phyloP scores from a whole-genome alignment of 2,888 invertebrate genomes.

The Polyommatus iphigenia region DNA sequence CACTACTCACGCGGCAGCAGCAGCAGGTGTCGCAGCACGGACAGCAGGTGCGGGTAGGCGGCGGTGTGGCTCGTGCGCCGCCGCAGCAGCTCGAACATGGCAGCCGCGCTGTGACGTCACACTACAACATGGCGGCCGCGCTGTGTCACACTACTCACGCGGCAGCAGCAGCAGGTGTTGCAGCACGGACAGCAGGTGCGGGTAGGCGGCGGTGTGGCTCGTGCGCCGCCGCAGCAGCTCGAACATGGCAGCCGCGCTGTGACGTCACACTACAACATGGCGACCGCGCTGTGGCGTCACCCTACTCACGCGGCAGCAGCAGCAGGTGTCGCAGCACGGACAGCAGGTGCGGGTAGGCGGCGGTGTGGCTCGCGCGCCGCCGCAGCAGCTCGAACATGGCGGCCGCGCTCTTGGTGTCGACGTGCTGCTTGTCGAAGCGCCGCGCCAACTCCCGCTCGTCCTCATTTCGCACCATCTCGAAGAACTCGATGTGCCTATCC shows the following conservation, averaged over 20 bases:
- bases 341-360: constrained; percentile 95
- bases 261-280: neutral
- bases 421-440: constrained; percentile 93
- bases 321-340: constrained; percentile 94
- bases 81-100: too few species aligned
- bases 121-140: neutral
- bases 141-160: neutral
- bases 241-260: too few species aligned
- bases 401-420: constrained; percentile 95
- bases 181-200: too few species aligned
- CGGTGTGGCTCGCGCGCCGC: constrained; percentile 93
- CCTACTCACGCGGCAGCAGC: constrained; percentile 85
- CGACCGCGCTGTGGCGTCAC: neutral
- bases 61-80: too few species aligned
- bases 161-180: too few species aligned
- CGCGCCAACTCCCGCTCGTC: constrained; percentile 96
- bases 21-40: too few species aligned
- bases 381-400: constrained; percentile 95
- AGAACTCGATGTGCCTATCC: constrained; percentile 98
- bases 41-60: too few species aligned
- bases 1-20: too few species aligned
- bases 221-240: too few species aligned
- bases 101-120: neutral
- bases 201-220: too few species aligned
- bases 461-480: constrained; percentile 98